phyloP scores from a whole-genome alignment of 2,113 vertebrate genomes.

The Nanorana parkeri region DNA sequence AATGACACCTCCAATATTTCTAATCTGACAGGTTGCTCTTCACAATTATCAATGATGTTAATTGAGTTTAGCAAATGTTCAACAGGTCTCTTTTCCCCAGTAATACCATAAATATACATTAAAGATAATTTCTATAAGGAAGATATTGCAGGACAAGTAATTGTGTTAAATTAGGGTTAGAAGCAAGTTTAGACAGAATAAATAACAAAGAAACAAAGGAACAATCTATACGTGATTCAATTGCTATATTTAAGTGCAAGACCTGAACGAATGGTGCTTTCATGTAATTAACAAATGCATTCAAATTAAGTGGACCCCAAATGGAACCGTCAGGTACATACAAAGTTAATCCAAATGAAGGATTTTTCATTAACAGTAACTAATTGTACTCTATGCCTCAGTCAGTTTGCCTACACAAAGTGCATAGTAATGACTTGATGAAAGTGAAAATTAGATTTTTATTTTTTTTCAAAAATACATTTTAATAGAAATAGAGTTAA shows the following conservation, averaged over 20 bases:
- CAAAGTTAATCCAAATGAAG: conserved; percentile 11
- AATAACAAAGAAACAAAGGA: neutral
- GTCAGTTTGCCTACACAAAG: conserved; percentile 7
- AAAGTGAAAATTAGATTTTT: conserved; percentile 2
- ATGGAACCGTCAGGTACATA: conserved; percentile 14
- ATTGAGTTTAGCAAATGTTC: too few species aligned
- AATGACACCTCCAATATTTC: too few species aligned
- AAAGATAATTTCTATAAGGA: too few species aligned
- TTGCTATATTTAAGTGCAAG: conserved; percentile 16
- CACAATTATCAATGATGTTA: too few species aligned
- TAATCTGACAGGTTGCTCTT: too few species aligned
- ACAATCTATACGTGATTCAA: conserved; percentile 3
- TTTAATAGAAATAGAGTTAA: conserved; percentile 1
- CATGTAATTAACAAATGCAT: conserved; percentile 32
- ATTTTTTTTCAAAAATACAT: neutral
- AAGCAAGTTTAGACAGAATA: too few species aligned
- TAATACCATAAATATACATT: too few species aligned
- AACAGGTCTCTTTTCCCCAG: too few species aligned
- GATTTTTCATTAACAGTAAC: conserved; percentile 32
- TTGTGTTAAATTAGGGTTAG: too few species aligned
- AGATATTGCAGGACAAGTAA: too few species aligned
- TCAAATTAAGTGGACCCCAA: conserved; percentile 34
- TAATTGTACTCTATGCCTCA: conserved; percentile 22
- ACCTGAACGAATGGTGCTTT: conserved; percentile 11
- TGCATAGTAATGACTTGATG: conserved; percentile 22